Percentiles rank a stretch among this genome's conserved stretches.
phyloP scores from a whole-genome alignment of 2,113 vertebrate species.

The Sinocyclocheilus maitianheensis region DNA sequence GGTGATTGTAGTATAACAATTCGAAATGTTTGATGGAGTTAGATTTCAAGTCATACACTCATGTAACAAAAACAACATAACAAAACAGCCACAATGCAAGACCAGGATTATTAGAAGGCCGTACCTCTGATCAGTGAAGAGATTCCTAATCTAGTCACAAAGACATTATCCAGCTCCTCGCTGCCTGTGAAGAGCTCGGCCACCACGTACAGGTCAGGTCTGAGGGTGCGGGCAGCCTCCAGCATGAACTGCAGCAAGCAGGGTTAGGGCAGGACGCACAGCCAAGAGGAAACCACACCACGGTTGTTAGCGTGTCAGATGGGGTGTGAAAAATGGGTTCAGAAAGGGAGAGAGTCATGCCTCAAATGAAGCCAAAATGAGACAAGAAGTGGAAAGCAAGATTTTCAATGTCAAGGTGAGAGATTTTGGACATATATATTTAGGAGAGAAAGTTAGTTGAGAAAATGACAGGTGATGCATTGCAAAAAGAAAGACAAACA shows the following conservation, averaged over 20 bases:
- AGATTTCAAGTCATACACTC: neutral
- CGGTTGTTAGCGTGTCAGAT: neutral
- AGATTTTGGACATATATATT: neutral
- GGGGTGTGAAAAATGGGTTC: conserved; percentile 11
- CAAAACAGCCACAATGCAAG: neutral
- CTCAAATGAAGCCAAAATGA: neutral
- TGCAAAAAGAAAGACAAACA: conserved; percentile 1
- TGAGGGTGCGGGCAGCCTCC: conserved; percentile 84
- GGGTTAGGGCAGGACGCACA: conserved; percentile 40
- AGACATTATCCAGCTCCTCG: conserved; percentile 97
- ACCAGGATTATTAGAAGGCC: neutral
- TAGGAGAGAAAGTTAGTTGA: neutral
- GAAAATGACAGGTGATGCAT: neutral
- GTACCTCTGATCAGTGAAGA: conserved; percentile 96
- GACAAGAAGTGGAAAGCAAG: no score
- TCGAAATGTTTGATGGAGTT: neutral
- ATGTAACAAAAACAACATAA: neutral
- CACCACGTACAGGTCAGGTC: conserved; percentile 93
- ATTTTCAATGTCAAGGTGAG: no score
- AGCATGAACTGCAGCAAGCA: conserved; percentile 90
- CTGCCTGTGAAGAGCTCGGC: conserved; percentile 98
- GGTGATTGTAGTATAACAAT: neutral
- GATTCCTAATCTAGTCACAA: conserved; percentile 96
- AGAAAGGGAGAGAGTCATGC: conserved; percentile 10
- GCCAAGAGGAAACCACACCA: neutral